These are phyloP conservation scores for Conus betulinus DNA, from an alignment of 1,140 invertebrate species.

Conservation along the genomic window DNA sequence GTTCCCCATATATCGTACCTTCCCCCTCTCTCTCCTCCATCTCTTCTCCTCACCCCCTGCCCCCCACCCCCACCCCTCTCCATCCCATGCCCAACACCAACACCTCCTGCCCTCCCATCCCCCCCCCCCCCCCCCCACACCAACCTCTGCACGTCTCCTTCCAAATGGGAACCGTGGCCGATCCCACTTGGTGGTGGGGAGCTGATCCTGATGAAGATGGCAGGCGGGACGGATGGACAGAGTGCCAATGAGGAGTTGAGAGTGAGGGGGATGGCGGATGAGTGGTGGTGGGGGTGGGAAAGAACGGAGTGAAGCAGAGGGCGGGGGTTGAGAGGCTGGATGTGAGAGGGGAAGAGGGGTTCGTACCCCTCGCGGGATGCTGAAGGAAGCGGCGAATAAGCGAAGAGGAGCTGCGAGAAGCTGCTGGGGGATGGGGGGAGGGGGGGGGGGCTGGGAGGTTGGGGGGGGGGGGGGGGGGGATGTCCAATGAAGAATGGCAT, in stretches of 20 bases:
- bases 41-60: not conserved
- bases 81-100: not conserved
- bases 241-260: not conserved
- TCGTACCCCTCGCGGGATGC: not conserved
- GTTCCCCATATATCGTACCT: not conserved
- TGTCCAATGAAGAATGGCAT: no score
- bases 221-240: not conserved
- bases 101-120: not conserved
- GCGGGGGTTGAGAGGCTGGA: not conserved
- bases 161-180: not conserved
- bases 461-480: no score
- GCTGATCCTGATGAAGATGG: constrained; percentile 6
- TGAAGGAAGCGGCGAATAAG: not conserved
- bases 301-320: not conserved
- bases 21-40: constrained; percentile 20
- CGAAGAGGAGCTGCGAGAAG: not conserved
- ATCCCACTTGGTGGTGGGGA: not conserved
- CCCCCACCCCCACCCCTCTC: not conserved
- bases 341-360: not conserved
- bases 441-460: no score
- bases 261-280: not conserved
- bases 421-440: no score
- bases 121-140: not conserved
- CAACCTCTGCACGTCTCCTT: not conserved
- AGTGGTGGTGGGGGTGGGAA: not conserved